Conservation (phyloP, 2,888 invertebrate genomes). For the Creontiades dilutus region DNA sequence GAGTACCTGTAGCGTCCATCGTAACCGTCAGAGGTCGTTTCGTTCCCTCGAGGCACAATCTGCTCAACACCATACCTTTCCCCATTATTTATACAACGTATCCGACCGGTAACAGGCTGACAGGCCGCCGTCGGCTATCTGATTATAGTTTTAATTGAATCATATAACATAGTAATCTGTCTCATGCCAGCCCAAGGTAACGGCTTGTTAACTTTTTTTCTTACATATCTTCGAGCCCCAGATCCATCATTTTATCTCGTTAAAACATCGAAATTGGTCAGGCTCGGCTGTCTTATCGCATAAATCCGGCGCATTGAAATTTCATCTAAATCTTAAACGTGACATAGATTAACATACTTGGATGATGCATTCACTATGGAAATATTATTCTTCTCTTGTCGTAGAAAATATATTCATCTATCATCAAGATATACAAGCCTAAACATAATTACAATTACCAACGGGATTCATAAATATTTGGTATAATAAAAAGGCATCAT, state of each 20-base stretch:
- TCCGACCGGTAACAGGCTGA: conserved; percentile 62
- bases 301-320: background rate
- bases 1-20: conserved; percentile 42
- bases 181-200: conserved; percentile 61
- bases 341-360: background rate
- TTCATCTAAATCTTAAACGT: background rate
- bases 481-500: no score
- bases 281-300: conserved; percentile 37
- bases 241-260: conserved; percentile 66
- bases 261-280: conserved; percentile 39
- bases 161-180: conserved; percentile 71
- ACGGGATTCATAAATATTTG: no score
- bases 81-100: conserved; percentile 70
- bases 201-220: conserved; percentile 69
- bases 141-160: conserved; percentile 71
- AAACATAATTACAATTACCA: no score
- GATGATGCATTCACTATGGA: no score
- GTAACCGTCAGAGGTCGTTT: conserved; percentile 39
- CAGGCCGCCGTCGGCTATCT: conserved; percentile 67
- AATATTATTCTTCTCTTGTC: no score
- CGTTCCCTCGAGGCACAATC: conserved; percentile 60
- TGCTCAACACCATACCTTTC: conserved; percentile 67
- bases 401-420: no score
- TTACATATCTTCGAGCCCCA: conserved; percentile 56
- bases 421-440: no score